A percentile compares a stretch with the other conserved stretches of the same genome.
These are phyloP conservation scores for Philypnodon macrostomus DNA, from an alignment of 2,797 vertebrate genomes.

Conservation along the genomic window DNA sequence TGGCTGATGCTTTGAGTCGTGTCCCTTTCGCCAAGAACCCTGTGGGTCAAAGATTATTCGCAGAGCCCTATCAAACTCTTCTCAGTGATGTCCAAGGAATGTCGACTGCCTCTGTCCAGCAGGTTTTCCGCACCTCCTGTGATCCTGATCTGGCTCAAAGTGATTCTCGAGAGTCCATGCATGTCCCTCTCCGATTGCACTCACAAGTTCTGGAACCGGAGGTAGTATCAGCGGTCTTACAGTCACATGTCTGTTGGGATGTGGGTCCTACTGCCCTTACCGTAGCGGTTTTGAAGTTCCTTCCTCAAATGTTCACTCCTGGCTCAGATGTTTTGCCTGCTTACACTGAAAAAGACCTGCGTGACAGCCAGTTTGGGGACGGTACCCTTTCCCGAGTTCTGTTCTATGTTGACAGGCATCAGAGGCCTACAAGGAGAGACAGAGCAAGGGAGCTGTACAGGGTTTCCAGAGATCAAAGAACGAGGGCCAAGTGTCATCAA, in stretches of 20 bases:
- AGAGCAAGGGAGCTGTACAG: no score
- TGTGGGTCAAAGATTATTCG: not conserved
- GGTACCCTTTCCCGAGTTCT: not conserved
- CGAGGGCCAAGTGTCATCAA: no score
- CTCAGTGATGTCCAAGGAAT: not conserved
- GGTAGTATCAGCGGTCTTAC: no score
- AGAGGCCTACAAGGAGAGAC: not conserved
- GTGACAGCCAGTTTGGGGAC: not conserved
- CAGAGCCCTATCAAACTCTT: not conserved
- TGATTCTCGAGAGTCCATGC: no score
- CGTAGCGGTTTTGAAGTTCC: no score
- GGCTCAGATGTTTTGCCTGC: not conserved
- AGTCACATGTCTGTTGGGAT: no score
- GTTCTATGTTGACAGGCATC: not conserved
- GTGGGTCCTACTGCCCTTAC: no score
- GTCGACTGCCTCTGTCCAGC: not conserved
- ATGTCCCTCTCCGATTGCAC: no score
- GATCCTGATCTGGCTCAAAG: not conserved
- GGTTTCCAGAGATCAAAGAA: no score
- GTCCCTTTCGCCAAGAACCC: not conserved
- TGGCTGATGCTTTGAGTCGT: not conserved
- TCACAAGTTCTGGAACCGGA: no score
- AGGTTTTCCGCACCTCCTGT: not conserved
- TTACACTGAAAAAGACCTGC: not conserved
- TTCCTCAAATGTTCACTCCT: conserved; percentile 3